A percentile compares a stretch with the other conserved stretches of the same genome.
These are phyloP conservation scores for Papilio protenor DNA, from an alignment of 2,888 invertebrate genomes.

Conservation along the genomic window DNA sequence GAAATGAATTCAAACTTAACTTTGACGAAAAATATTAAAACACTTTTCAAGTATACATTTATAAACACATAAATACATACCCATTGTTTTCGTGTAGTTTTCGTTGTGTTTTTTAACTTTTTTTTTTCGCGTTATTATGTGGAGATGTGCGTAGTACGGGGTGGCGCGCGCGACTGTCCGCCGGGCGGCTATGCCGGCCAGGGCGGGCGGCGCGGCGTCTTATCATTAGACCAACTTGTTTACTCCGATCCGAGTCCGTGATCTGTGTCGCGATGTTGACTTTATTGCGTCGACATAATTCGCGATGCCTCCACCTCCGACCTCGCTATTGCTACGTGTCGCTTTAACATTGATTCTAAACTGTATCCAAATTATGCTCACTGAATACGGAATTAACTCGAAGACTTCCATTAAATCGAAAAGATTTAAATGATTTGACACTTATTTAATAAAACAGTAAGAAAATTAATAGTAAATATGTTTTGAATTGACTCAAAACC, in stretches of 20 bases:
- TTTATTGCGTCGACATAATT: constrained; percentile 57
- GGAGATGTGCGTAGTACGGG: constrained; percentile 74
- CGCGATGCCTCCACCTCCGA: background rate
- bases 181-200: constrained; percentile 66
- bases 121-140: constrained; percentile 43
- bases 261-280: constrained; percentile 68
- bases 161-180: constrained; percentile 56
- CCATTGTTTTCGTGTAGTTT: constrained; percentile 51
- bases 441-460: background rate
- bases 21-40: background rate
- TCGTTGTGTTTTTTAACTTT: constrained; percentile 16
- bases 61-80: constrained; percentile 50
- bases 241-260: constrained; percentile 67
- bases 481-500: background rate
- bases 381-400: background rate
- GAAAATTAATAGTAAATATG: background rate
- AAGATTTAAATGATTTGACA: background rate
- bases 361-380: background rate
- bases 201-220: constrained; percentile 63
- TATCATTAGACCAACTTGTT: constrained; percentile 76
- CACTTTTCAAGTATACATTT: background rate
- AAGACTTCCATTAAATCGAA: background rate
- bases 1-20: constrained; percentile 19
- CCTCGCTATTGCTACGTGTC: constrained; percentile 28
- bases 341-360: constrained; percentile 1